Evolutionary conservation across 2,113 vertebrate genomes (phyloP).

Genomic region (Sprattus sprattus): DNA sequence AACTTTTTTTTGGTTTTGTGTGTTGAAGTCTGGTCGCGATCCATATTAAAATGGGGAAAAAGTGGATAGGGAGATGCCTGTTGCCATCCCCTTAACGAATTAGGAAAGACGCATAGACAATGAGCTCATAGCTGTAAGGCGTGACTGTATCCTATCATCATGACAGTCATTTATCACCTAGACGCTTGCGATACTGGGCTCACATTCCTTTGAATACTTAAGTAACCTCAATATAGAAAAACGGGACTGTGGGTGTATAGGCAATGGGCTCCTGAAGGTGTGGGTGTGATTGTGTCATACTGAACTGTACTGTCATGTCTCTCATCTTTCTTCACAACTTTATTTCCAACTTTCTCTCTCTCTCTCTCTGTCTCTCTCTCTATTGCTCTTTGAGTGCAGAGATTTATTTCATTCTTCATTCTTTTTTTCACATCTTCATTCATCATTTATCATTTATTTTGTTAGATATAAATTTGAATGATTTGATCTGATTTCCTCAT

Average conservation of each 20-base stretch:
- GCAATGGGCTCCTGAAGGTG: background rate
- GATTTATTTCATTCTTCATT: background rate
- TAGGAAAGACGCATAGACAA: background rate
- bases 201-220: background rate
- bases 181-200: background rate
- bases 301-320: background rate
- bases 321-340: background rate
- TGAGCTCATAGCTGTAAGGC: background rate
- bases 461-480: background rate
- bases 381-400: background rate
- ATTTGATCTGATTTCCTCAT: too few species aligned
- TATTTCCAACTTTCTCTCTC: too few species aligned
- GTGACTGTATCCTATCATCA: background rate
- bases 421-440: too few species aligned
- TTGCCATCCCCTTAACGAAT: background rate
- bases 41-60: too few species aligned
- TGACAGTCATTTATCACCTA: background rate
- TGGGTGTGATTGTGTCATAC: background rate
- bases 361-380: too few species aligned
- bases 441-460: background rate
- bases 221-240: background rate
- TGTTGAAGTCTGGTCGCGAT: background rate
- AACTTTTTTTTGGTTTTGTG: background rate
- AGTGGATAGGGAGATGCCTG: too few species aligned
- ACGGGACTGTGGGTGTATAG: background rate